Conservation (phyloP, 2,888 invertebrate species). For the Microctonus hyperodae region DNA sequence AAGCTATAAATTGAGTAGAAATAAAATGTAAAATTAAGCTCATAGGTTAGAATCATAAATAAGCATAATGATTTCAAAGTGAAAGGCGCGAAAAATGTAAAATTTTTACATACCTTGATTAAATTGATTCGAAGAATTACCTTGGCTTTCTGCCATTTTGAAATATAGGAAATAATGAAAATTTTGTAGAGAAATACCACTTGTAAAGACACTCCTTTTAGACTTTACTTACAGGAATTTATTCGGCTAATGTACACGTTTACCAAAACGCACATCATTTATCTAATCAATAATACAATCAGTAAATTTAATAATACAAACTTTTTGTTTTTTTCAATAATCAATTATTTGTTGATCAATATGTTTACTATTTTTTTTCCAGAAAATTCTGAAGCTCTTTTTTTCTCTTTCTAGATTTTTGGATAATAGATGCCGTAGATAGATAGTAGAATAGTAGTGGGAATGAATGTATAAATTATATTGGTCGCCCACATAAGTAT, state of each 20-base stretch:
- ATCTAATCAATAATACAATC: constrained; percentile 22
- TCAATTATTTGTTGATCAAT: background rate
- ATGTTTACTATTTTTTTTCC: background rate
- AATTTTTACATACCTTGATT: constrained; percentile 54
- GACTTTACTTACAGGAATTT: constrained; percentile 53
- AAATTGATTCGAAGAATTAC: constrained; percentile 73
- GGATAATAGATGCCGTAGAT: background rate
- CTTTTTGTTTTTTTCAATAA: background rate
- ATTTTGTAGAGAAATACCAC: constrained; percentile 37
- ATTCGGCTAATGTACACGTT: constrained; percentile 50
- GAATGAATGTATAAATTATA: too few species aligned
- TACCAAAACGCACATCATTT: constrained; percentile 46
- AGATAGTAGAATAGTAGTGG: constrained; percentile 9
- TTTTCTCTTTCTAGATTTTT: background rate
- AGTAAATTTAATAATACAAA: background rate
- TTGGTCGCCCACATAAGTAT: too few species aligned
- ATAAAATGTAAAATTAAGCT: background rate
- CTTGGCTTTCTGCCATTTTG: constrained; percentile 78
- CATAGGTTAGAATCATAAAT: constrained; percentile 33
- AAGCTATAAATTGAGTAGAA: background rate
- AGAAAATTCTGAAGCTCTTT: background rate
- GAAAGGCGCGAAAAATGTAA: background rate
- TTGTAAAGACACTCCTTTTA: constrained; percentile 51
- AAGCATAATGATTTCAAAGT: background rate
- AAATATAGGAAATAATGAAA: constrained; percentile 26